These are phyloP conservation scores for Centropus unirufus DNA, from an alignment of 2,113 vertebrate genomes.

Conservation along the genomic window DNA sequence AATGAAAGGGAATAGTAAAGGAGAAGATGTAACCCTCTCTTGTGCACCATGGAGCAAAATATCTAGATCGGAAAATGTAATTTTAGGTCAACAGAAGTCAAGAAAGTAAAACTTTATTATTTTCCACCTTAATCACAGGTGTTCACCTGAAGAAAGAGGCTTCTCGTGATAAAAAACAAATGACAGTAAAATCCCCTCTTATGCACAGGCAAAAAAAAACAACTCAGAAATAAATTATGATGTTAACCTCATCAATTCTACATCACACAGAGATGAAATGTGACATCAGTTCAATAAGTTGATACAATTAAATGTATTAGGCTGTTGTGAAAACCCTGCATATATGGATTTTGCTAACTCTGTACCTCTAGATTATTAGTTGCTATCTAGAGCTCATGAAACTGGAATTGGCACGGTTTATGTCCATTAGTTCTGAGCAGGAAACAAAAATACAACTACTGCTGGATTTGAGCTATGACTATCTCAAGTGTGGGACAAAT, in stretches of 20 bases:
- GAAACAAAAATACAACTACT: constrained; percentile 6
- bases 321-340: not conserved
- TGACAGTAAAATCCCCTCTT: not conserved
- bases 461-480: not conserved
- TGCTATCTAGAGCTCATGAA: not conserved
- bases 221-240: not conserved
- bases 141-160: not conserved
- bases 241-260: not conserved
- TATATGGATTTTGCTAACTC: not conserved
- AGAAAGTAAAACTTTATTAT: not conserved
- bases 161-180: not conserved
- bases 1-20: not conserved
- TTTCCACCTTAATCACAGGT: not conserved
- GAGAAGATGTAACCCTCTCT: not conserved
- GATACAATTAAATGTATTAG: not conserved
- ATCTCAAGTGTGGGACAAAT: not conserved
- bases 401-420: not conserved
- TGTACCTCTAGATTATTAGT: not conserved
- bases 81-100: not conserved
- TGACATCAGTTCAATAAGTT: not conserved
- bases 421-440: not conserved
- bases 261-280: not conserved
- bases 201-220: not conserved
- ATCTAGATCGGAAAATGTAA: not conserved
- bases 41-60: not conserved